phyloP scores from a whole-genome alignment of 2,113 vertebrate species.

The Thamnophis sirtalis region DNA sequence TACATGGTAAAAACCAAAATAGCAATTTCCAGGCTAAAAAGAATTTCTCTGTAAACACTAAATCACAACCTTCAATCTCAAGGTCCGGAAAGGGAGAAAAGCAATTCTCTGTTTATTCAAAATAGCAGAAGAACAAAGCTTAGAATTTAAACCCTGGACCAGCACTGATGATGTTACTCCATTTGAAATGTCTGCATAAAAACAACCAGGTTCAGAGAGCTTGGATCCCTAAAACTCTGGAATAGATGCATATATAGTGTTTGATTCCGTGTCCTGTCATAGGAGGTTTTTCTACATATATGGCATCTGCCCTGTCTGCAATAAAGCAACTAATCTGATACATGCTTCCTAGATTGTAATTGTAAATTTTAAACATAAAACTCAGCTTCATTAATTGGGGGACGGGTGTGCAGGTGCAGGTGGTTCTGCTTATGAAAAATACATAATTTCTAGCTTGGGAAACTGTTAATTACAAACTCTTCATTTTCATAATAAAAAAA shows the following conservation, averaged over 20 bases:
- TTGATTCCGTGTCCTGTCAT: not conserved
- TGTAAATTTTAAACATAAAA: conserved; percentile 1
- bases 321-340: not conserved
- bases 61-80: not conserved
- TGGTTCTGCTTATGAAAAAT: not conserved
- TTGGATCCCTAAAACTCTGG: not conserved
- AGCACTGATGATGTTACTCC: not conserved
- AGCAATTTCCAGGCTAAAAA: not conserved
- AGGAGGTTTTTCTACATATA: not conserved
- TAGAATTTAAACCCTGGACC: not conserved
- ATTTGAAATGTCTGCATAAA: not conserved
- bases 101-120: not conserved
- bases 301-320: not conserved
- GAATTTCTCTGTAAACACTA: not conserved
- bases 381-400: not conserved
- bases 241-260: not conserved
- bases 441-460: not conserved
- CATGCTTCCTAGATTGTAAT: not conserved
- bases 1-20: not conserved
- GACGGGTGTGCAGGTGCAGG: not conserved
- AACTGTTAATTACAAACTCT: not conserved
- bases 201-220: not conserved
- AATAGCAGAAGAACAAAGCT: not conserved
- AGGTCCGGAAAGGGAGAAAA: not conserved
- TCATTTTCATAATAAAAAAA: not conserved